Base-by-base conservation (phyloP, 2,888 invertebrate species). In the Euspilapteryx auroguttella region DNA sequence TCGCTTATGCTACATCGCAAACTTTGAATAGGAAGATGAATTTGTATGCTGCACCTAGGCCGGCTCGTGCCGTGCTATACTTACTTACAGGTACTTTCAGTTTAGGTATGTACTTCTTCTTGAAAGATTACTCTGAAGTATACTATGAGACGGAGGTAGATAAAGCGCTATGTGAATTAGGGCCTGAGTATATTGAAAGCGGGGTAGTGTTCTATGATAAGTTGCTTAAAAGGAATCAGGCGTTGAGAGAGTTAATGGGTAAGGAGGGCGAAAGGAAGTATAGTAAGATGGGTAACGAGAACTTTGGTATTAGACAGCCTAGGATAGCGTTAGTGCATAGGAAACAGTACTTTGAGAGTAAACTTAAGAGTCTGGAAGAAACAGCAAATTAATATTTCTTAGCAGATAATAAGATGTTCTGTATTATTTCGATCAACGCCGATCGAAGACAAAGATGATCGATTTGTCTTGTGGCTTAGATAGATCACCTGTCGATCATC, bases 121-220 rank as follows among this genome's bases (percentile, higher is more conserved):
- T 81, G 38, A 83, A 82, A 47, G 89, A 91, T 53, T 62, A 65
- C 37, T 77, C 82, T 8, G 82, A 82, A 47, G 69, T 82, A 12
- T 44, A 71, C 39, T 81, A 76, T 48, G 91, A 92, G 49, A 56
- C 65, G 6, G 38, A 65, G 8, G 78, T 81, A 12, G 91, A 93
- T 50, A 61, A 78, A 30, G 55, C 68, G 35, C 61, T 92, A 12
- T 78, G 80, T 35, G 52, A 75, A 15, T 49, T 85, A 31, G 82
- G 83, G 22, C 56, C 66, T 22, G 71, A 83, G 24, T 89, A 84
- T 51, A 61, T 83, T 7, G 77, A 83, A 47, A 89, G 89, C 25
- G 93, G 89, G 3, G 63, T 83, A 15, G 83, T 86, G 50, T 93
- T 81, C 63, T 93, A 91, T 49, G 79, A 80, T 14, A 89, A 89